Base-by-base conservation (phyloP, 92 coral and sea anemone species). In the Paramuricea clavata region DNA sequence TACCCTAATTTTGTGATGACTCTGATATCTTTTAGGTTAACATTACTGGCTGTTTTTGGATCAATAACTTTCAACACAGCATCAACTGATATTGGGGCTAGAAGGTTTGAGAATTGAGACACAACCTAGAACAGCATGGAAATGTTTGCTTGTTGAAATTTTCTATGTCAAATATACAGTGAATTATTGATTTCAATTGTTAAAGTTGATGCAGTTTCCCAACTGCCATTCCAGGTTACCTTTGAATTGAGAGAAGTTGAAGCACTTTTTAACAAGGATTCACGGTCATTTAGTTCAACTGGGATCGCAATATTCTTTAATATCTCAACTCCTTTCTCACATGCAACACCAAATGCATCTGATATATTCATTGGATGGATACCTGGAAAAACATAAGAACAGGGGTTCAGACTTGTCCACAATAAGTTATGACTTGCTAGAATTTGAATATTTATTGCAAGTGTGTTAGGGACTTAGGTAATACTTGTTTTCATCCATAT, bases 1-100 rank as follows among this genome's bases (percentile, higher is more conserved):
- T 75, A 95, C 98, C 98, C 98, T 68, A 95, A 69, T 70, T 95
- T 95, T 88, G 89, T 93, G 25, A 95, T 91, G 50, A 95, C 94
- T 79, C 98, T 90, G 83, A 95, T 89, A 34, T 95, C 98, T 59
- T 90, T 92, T 28, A 95, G 90, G 87, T 95, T 94, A 25, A 95
- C 98, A 86, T 94, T 95, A 27, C 85, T 94, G 32, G 98, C 95
- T 61, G 93, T 89, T 41, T 85, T 89, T 60, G 98, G 98, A 76
- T 95, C 98, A 74, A 95, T 94, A 68, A 95, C 98, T 43, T 90
- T 92, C 26, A 95, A 88, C 13, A 95, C 98, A 31, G 98, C 97
- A 87, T 95, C 98, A 30, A 95, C 98, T 3, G 98, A 92, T 69
- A 95, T 95, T 69, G 98, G 98, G 12, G 96, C 98, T 42, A 95